Conservation (phyloP, 2,888 invertebrate genomes). For the Neoaliturus tenellus region DNA sequence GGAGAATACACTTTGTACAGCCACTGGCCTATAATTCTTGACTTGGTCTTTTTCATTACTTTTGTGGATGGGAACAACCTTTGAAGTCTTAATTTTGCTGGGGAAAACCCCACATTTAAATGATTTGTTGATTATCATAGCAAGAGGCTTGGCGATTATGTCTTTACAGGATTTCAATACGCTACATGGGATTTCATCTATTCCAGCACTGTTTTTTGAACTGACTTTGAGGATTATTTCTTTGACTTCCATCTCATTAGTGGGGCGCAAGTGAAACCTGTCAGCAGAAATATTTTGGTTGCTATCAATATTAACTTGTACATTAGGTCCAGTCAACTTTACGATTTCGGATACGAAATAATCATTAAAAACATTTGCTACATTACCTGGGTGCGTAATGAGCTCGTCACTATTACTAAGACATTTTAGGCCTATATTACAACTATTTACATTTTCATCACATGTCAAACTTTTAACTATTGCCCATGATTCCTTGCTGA, state of each 20-base stretch:
- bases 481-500: slow-evolving; percentile 3
- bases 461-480: slow-evolving; percentile 32
- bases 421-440: slow-evolving; percentile 35
- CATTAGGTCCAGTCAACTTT: background rate
- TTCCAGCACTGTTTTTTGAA: slow-evolving; percentile 5
- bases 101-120: slow-evolving; percentile 8
- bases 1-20: slow-evolving; percentile 37
- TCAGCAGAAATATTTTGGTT: background rate
- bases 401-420: slow-evolving; percentile 46
- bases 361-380: slow-evolving; percentile 45
- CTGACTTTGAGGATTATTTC: background rate
- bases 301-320: background rate
- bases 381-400: slow-evolving; percentile 26
- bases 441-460: slow-evolving; percentile 40
- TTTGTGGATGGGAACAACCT: slow-evolving; percentile 27
- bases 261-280: background rate
- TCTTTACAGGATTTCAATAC: slow-evolving; percentile 13
- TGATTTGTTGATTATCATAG: slow-evolving; percentile 11
- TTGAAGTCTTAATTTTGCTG: slow-evolving; percentile 5
- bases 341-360: slow-evolving; percentile 14
- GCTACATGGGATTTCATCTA: slow-evolving; percentile 21
- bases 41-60: background rate
- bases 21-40: slow-evolving; percentile 26
- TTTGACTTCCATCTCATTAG: background rate
- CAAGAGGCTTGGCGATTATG: background rate